Evolutionary conservation across 2,113 vertebrate genomes (phyloP).

Genomic region (Cyprinus carpio): DNA sequence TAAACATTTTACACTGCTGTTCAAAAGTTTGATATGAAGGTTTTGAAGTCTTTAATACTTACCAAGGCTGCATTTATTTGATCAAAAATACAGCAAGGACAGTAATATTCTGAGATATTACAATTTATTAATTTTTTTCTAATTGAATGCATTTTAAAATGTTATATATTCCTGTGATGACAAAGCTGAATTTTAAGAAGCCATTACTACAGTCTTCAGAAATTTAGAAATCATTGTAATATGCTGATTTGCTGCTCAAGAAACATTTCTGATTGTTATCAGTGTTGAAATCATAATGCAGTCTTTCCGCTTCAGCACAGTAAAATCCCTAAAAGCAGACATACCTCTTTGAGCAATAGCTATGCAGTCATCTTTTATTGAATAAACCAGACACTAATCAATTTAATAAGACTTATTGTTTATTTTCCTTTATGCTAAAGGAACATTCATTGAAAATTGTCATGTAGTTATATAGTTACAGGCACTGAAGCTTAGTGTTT

Average conservation of each 20-base stretch:
- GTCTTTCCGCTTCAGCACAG: neutral
- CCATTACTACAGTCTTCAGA: neutral
- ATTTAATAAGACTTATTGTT: neutral
- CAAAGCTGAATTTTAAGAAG: too few species aligned
- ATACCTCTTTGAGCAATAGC: neutral
- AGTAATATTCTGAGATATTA: too few species aligned
- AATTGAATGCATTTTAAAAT: too few species aligned
- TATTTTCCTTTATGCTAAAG: neutral
- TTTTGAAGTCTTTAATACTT: too few species aligned
- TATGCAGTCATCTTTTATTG: constrained; percentile 10
- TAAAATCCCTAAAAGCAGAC: constrained; percentile 2
- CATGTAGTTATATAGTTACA: neutral
- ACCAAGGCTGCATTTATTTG: neutral
- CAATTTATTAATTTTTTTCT: too few species aligned
- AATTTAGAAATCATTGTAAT: neutral
- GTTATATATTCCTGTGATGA: too few species aligned
- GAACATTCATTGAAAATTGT: neutral
- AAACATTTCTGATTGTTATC: neutral
- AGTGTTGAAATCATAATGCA: neutral
- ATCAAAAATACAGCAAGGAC: neutral
- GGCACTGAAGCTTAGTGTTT: neutral
- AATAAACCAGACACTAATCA: neutral
- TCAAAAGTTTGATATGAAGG: too few species aligned
- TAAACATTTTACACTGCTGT: too few species aligned
- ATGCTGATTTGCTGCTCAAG: neutral